Conservation (phyloP, 2,797 vertebrate genomes). For the Hoplostethus mediterraneus region DNA sequence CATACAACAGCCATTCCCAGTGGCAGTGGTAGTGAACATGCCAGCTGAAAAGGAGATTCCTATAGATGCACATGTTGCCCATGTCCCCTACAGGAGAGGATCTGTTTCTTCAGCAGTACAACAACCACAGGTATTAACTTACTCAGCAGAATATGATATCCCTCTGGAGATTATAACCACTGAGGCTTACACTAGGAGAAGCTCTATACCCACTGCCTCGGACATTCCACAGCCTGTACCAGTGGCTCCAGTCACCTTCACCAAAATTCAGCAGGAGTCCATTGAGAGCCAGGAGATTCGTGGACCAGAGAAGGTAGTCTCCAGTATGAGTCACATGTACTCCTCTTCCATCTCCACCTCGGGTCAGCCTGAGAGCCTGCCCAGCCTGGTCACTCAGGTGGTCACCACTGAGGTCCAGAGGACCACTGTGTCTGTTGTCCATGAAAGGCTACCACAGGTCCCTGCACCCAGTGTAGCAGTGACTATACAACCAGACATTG, state of each 20-base stretch:
- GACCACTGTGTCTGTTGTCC: conserved; percentile 86
- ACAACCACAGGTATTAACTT: conserved; percentile 59
- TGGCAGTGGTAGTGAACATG: conserved; percentile 62
- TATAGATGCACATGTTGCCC: conserved; percentile 42
- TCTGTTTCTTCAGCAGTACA: conserved; percentile 58
- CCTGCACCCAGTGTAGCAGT: conserved; percentile 81
- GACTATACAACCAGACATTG: conserved; percentile 84
- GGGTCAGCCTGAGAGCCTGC: conserved; percentile 78
- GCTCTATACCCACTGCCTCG: conserved; percentile 60
- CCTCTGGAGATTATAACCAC: conserved; percentile 73
- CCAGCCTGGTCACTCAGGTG: conserved; percentile 86
- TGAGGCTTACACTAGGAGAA: conserved; percentile 68
- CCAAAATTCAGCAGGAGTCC: conserved; percentile 82
- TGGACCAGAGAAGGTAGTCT: conserved; percentile 84
- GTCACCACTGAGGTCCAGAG: conserved; percentile 88
- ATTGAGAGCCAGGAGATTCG: conserved; percentile 86
- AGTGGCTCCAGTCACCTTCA: conserved; percentile 82
- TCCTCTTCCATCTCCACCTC: conserved; percentile 86
- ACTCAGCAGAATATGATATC: conserved; percentile 72
- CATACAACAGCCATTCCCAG: conserved; percentile 61
- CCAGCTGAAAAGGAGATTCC: conserved; percentile 71
- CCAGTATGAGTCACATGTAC: conserved; percentile 87
- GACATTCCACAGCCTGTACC: conserved; percentile 63
- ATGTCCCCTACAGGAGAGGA: conserved; percentile 60
- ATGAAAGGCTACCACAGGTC: conserved; percentile 83